A percentile compares a stretch with the other conserved stretches of the same genome.
These are phyloP conservation scores for Euglossa dilemma DNA, from an alignment of 1,140 invertebrate species.

Conservation along the genomic window DNA sequence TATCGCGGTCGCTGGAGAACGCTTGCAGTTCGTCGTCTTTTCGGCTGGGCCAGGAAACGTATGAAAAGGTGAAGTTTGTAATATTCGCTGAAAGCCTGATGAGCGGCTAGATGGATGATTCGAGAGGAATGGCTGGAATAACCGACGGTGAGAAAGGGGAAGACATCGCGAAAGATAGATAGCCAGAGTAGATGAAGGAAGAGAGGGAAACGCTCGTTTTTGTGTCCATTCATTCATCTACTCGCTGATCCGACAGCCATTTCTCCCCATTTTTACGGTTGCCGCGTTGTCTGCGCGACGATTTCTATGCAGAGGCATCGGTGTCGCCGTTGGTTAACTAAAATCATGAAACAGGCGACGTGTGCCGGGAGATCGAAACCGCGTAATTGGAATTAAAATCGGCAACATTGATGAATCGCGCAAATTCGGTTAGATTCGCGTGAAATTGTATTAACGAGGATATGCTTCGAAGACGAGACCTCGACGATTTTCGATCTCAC, in stretches of 20 bases:
- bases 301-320: neutral
- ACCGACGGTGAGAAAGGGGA: slow-evolving; percentile 18
- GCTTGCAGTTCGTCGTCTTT: slow-evolving; percentile 42
- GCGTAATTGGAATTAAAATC: too few relatives aligned
- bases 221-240: slow-evolving; percentile 37
- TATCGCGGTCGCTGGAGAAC: slow-evolving; percentile 20
- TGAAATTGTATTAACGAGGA: too few relatives aligned
- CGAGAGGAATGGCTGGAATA: slow-evolving; percentile 53
- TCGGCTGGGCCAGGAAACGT: slow-evolving; percentile 46
- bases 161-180: slow-evolving; percentile 40
- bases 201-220: slow-evolving; percentile 24
- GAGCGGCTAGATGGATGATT: slow-evolving; percentile 63
- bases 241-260: neutral
- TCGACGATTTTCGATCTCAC: too few relatives aligned
- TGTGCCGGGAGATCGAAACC: neutral
- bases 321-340: neutral
- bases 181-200: slow-evolving; percentile 21
- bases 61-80: slow-evolving; percentile 70
- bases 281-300: neutral
- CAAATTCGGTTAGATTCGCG: too few relatives aligned
- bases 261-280: neutral
- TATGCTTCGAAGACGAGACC: too few relatives aligned
- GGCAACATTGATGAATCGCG: too few relatives aligned
- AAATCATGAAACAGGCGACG: slow-evolving; percentile 11
- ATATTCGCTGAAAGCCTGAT: slow-evolving; percentile 67